Conservation (phyloP, 2,888 invertebrate species). For the Seira musarum region DNA sequence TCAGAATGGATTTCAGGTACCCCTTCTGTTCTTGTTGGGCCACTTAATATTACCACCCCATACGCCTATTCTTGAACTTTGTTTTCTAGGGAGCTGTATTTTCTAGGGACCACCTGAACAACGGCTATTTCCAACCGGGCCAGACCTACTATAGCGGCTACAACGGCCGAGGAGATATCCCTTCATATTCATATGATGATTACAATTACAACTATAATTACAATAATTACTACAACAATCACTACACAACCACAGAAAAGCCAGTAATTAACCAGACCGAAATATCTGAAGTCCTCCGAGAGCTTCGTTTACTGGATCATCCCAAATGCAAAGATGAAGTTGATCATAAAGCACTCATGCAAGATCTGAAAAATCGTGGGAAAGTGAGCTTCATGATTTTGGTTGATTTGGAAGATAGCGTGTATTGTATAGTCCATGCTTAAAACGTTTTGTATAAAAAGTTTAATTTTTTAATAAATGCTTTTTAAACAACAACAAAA, state of each 20-base stretch:
- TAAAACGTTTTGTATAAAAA: slow-evolving; percentile 25
- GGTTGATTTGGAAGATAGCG: slow-evolving; percentile 59
- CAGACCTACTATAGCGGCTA: slow-evolving; percentile 8
- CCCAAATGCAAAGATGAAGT: slow-evolving; percentile 62
- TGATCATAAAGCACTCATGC: slow-evolving; percentile 55
- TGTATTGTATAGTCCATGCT: slow-evolving; percentile 64
- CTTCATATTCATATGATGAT: slow-evolving; percentile 23
- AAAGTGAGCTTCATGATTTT: slow-evolving; percentile 64
- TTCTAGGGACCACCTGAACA: slow-evolving; percentile 42
- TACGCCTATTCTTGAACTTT: too few relatives aligned
- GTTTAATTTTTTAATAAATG: not conserved
- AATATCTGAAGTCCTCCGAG: slow-evolving; percentile 44
- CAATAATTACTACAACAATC: too few relatives aligned
- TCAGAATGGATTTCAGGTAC: slow-evolving; percentile 29
- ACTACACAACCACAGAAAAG: slow-evolving; percentile 6
- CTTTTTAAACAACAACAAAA: too few relatives aligned
- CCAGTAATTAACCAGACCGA: slow-evolving; percentile 28
- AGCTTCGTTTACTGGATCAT: slow-evolving; percentile 55
- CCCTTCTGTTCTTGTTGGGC: too few relatives aligned
- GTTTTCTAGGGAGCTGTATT: too few relatives aligned
- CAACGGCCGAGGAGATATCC: slow-evolving; percentile 7
- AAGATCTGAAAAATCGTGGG: slow-evolving; percentile 52
- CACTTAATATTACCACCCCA: too few relatives aligned
- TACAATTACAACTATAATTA: not conserved
- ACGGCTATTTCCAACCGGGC: slow-evolving; percentile 26